Conservation (phyloP, 2,113 vertebrate genomes). For the Lasiurus borealis region DNA sequence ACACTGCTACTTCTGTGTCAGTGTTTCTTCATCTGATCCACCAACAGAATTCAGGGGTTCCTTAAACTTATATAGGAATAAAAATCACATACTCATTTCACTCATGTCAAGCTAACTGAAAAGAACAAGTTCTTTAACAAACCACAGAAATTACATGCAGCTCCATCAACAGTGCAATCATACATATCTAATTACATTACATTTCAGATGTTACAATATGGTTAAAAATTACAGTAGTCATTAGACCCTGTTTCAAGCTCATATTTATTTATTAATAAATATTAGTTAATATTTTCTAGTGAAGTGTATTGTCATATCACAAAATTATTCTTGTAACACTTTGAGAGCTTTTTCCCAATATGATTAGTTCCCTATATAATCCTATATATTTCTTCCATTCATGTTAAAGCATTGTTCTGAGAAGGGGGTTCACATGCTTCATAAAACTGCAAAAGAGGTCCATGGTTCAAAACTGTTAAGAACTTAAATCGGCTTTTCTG, state of each 20-base stretch:
- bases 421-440: not conserved
- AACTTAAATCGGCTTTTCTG: constrained; percentile 24
- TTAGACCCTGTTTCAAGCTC: not conserved
- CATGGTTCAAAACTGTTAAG: constrained; percentile 3
- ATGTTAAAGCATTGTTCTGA: not conserved
- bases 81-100: constrained; percentile 17
- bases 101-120: not conserved
- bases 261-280: not conserved
- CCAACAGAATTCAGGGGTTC: not conserved
- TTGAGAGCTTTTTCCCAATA: not conserved
- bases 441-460: not conserved
- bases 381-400: not conserved
- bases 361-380: not conserved
- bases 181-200: not conserved
- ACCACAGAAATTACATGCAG: not conserved
- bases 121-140: not conserved
- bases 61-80: not conserved
- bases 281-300: not conserved
- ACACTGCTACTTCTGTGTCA: not conserved
- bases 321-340: not conserved
- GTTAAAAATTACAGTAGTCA: not conserved
- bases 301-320: not conserved
- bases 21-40: not conserved
- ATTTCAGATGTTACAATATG: not conserved
- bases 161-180: not conserved